These are phyloP conservation scores for Xenopus laevis DNA, from an alignment of 2,113 vertebrate genomes.

Conservation along the genomic window DNA sequence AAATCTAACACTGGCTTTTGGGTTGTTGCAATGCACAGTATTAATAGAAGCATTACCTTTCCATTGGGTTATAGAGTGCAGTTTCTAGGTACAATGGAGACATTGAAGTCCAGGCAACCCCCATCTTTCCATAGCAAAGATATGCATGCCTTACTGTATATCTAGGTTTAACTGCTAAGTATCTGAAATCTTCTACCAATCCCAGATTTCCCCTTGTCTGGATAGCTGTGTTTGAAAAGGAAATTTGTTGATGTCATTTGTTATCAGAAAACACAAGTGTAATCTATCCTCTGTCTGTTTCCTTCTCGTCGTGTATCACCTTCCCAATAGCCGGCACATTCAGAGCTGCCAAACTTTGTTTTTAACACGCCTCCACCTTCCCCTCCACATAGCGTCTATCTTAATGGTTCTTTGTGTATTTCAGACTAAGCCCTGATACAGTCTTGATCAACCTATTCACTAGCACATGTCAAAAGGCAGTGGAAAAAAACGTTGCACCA, in stretches of 20 bases:
- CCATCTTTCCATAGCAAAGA: no score
- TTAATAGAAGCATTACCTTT: no score
- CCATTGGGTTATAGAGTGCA: no score
- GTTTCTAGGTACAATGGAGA: no score
- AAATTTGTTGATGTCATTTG: slow-evolving; percentile 41
- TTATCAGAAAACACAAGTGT: slow-evolving; percentile 33
- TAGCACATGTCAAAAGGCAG: slow-evolving; percentile 15
- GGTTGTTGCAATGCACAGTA: no score
- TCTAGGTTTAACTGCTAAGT: no score
- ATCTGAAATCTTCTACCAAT: not conserved
- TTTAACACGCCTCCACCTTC: slow-evolving; percentile 5
- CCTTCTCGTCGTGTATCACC: slow-evolving; percentile 24
- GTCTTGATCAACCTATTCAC: slow-evolving; percentile 34
- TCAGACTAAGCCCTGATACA: slow-evolving; percentile 26
- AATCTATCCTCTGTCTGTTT: slow-evolving; percentile 32
- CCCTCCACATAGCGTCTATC: slow-evolving; percentile 7
- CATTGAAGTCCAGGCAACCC: no score
- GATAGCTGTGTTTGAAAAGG: slow-evolving; percentile 26
- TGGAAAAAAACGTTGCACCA: not conserved
- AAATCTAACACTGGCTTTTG: no score
- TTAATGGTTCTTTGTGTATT: slow-evolving; percentile 10
- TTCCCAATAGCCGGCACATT: slow-evolving; percentile 5
- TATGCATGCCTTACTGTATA: no score
- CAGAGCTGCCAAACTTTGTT: slow-evolving; percentile 3
- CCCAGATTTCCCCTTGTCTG: slow-evolving; percentile 18